phyloP scores from a whole-genome alignment of 2,888 invertebrate species.

The Plagodis dolabraria region DNA sequence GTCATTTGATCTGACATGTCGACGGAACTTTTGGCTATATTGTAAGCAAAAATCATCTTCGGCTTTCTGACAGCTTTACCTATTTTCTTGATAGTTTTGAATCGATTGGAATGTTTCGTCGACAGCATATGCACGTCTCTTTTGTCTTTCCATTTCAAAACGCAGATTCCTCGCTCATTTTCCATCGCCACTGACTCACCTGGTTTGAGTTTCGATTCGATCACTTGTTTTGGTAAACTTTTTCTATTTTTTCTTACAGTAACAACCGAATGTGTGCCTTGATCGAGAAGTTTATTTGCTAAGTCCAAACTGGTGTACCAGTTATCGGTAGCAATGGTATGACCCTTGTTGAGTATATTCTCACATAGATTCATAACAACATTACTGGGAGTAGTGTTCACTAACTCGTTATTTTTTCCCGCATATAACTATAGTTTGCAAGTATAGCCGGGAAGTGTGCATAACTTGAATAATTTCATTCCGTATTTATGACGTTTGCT shows the following conservation, averaged over 20 bases:
- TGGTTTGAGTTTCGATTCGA: conserved; percentile 45
- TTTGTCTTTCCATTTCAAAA: conserved; percentile 44
- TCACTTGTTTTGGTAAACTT: conserved; percentile 47
- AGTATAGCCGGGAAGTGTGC: conserved; percentile 47
- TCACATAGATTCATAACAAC: conserved; percentile 43
- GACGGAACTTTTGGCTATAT: conserved; percentile 49
- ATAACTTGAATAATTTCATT: conserved; percentile 50
- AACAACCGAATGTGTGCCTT: conserved; percentile 51
- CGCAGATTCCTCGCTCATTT: conserved; percentile 44
- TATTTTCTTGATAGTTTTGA: conserved; percentile 34
- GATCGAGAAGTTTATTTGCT: conserved; percentile 44
- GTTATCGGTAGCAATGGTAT: conserved; percentile 49
- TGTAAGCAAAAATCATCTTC: conserved; percentile 47
- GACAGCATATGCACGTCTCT: conserved; percentile 43
- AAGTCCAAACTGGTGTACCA: conserved; percentile 52
- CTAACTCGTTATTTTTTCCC: conserved; percentile 45
- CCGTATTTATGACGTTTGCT: too few species aligned
- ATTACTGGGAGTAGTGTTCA: conserved; percentile 34
- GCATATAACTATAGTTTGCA: conserved; percentile 43
- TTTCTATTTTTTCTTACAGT: conserved; percentile 52
- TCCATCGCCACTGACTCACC: conserved; percentile 42
- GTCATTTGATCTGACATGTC: conserved; percentile 53
- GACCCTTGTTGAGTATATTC: conserved; percentile 45
- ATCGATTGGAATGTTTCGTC: conserved; percentile 47
- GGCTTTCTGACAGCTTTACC: conserved; percentile 32